Evolutionary conservation across 2,113 vertebrate genomes (phyloP), one percentile per base, ranked within the genome.

Genomic region (Dicrurus megarhynchus): DNA sequence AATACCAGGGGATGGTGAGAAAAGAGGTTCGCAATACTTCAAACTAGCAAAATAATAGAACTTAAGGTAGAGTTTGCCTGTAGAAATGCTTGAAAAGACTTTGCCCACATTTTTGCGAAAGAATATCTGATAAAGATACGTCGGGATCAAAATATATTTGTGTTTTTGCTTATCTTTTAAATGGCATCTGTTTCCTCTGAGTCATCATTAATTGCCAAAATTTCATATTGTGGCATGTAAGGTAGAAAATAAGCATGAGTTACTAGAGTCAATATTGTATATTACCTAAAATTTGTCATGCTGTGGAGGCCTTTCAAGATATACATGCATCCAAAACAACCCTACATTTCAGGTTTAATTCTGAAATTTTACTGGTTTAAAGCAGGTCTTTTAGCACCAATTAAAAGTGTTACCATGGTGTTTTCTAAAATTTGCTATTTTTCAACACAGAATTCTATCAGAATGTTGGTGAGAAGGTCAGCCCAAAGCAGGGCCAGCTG

Each of bases 351-450:
- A 47, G 18, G 20, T 71, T 64, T 39, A 33, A 68, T 10, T 52
- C 56, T 44, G 41, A 28, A 11, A 37, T 80, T 84, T 79, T 39
- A 19, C 10, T 41, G 22, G 6, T 53, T 82, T 59, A 67, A 55
- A 88, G 24, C 19, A 77, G 12, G 41, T 7, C 6, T 63, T 57
- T 61, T 53, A 44, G 14, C 16, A 35, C 27, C 8, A 63, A 16
- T 7, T 37, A 37, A 67, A 59, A 22, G 44, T 27, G 3, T 28
- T 33, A 41, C 33, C 0, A 0, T 16, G 24, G 2, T 19, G 3
- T n/a, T 80, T 75, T 73, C 9, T 39, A 41, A 60, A 37, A 47
- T 35, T 32, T 59, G 11, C 4, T 47, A 0, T 1, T 76, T 81
- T 55, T 83, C 17, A 35, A 69, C 20, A 18, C 12, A 47, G 23